Conservation (phyloP, 2,888 invertebrate species). For the Linnaemya tessellans region DNA sequence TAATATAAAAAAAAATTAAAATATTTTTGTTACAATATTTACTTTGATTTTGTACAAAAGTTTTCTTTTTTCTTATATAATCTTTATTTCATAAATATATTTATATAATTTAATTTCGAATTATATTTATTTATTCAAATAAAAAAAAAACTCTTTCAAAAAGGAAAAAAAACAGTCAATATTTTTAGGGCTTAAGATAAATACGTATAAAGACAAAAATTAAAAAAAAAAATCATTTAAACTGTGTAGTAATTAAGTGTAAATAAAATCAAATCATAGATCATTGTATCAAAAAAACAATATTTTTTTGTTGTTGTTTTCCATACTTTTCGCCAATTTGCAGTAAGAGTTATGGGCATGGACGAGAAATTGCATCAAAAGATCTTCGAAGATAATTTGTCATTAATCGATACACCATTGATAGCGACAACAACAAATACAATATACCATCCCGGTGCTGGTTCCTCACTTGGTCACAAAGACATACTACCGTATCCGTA, state of each 20-base stretch:
- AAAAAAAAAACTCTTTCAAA: slow-evolving; percentile 15
- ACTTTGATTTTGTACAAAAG: slow-evolving; percentile 46
- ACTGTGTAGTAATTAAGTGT: slow-evolving; percentile 38
- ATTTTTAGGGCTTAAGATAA: slow-evolving; percentile 39
- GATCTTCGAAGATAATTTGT: slow-evolving; percentile 83
- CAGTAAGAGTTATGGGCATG: slow-evolving; percentile 84
- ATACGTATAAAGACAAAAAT: slow-evolving; percentile 10
- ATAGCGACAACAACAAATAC: slow-evolving; percentile 79
- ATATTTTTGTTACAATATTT: slow-evolving; percentile 36
- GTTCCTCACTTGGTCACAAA: slow-evolving; percentile 64
- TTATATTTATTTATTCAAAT: slow-evolving; percentile 32
- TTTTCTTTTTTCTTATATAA: slow-evolving; percentile 7
- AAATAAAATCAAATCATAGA: slow-evolving; percentile 58
- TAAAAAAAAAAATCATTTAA: not conserved
- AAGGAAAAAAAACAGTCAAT: slow-evolving; percentile 55
- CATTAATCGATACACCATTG: slow-evolving; percentile 83
- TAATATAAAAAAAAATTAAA: slow-evolving; percentile 8
- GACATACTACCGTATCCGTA: slow-evolving; percentile 78
- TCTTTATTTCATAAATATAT: slow-evolving; percentile 31
- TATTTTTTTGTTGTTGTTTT: slow-evolving; percentile 72
- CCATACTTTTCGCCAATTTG: slow-evolving; percentile 77
- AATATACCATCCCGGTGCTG: slow-evolving; percentile 79
- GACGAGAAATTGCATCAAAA: slow-evolving; percentile 83
- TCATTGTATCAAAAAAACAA: slow-evolving; percentile 66
- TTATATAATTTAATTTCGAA: slow-evolving; percentile 39